Evolutionary conservation across 2,797 vertebrate genomes (phyloP).

Genomic region (Phataginus tetradactyla): DNA sequence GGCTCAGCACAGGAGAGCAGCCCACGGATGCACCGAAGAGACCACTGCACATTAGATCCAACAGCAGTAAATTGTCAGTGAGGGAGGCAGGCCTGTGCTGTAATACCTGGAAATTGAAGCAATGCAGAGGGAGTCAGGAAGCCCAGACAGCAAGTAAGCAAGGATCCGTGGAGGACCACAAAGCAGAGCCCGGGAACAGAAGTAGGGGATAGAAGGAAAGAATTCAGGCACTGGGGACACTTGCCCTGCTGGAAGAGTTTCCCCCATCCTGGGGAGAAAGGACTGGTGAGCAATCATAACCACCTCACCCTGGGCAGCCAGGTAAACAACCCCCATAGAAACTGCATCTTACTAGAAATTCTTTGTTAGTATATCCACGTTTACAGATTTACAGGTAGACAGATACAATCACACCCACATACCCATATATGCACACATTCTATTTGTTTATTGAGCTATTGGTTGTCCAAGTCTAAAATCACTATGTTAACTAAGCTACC

Average conservation of each 20-base stretch:
- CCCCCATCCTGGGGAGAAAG: background rate
- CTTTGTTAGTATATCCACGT: background rate
- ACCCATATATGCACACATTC: background rate
- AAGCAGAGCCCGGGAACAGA: background rate
- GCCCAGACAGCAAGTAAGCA: background rate
- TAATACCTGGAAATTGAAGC: background rate
- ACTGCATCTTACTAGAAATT: background rate
- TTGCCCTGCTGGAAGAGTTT: background rate
- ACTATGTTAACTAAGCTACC: background rate
- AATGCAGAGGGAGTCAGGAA: background rate
- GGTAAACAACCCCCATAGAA: background rate
- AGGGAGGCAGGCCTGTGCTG: background rate
- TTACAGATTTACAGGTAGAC: background rate
- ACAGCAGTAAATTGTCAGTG: background rate
- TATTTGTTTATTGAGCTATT: background rate
- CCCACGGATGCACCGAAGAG: fast-evolving
- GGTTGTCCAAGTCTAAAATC: background rate
- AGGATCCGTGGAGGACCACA: background rate
- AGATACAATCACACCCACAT: background rate
- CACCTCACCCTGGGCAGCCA: background rate
- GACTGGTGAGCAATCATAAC: background rate
- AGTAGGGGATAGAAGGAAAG: background rate
- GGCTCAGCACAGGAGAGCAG: background rate
- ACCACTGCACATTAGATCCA: fast-evolving
- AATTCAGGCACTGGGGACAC: background rate